phyloP scores from a whole-genome alignment of 1,140 invertebrate species.

The Pteromalus puparum region DNA sequence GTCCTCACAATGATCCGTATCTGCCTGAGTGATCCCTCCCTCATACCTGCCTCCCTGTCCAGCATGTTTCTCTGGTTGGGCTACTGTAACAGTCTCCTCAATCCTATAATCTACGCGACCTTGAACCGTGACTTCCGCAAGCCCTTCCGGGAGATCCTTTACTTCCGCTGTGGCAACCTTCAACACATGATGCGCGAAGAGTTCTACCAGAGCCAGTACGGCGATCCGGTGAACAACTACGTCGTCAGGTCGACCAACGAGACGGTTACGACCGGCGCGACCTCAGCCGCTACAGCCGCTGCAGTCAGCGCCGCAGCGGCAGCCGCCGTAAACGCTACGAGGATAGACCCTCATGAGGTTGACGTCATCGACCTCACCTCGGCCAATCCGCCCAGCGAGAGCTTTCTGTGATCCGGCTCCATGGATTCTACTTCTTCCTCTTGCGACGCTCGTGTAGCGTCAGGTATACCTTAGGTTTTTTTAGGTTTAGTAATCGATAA shows the following conservation, averaged over 20 bases:
- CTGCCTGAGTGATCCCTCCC: conserved; percentile 81
- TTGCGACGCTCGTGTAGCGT: no score
- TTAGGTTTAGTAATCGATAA: no score
- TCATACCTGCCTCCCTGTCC: conserved; percentile 79
- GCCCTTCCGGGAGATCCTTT: conserved; percentile 93
- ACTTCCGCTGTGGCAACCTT: conserved; percentile 90
- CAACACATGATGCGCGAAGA: conserved; percentile 95
- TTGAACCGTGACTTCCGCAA: conserved; percentile 94
- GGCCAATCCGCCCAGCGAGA: conserved; percentile 68
- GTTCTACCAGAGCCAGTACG: conserved; percentile 94
- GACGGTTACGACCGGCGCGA: conserved; percentile 52
- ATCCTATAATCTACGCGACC: conserved; percentile 95
- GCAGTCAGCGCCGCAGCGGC: conserved; percentile 47
- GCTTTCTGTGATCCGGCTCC: conserved; percentile 68
- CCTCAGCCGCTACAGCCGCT: conserved; percentile 55
- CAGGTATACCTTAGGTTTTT: no score
- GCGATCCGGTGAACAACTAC: conserved; percentile 80
- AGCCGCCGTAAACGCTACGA: not conserved
- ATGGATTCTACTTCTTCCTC: no score
- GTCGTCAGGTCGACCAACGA: conserved; percentile 61
- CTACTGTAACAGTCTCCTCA: conserved; percentile 94
- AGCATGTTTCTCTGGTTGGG: conserved; percentile 91
- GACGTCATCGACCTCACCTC: conserved; percentile 50
- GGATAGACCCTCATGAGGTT: conserved; percentile 13
- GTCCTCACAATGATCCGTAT: conserved; percentile 90